These are phyloP conservation scores for Eilema caniola DNA, from an alignment of 2,888 invertebrate species.

Conservation along the genomic window DNA sequence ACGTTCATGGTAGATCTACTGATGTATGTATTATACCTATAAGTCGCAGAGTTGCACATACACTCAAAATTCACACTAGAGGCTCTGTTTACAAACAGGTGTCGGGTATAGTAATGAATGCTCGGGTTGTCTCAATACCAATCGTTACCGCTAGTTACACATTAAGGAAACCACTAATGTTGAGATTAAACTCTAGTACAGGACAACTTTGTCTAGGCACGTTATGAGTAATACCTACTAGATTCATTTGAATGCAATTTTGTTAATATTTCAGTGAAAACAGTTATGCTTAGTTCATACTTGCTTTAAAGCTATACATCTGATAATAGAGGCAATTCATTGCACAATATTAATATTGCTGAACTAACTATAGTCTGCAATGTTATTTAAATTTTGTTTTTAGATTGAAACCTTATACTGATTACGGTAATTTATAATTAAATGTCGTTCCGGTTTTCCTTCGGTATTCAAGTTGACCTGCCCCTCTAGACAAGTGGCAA, in stretches of 20 bases:
- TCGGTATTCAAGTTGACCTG: neutral
- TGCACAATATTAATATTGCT: neutral
- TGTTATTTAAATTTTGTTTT: neutral
- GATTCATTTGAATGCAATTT: constrained; percentile 66
- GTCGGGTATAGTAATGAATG: neutral
- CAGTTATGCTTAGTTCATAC: constrained; percentile 53
- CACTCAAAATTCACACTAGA: neutral
- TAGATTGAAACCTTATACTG: neutral
- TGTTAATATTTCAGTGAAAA: constrained; percentile 74
- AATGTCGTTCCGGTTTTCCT: too few species aligned
- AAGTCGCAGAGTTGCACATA: too few species aligned
- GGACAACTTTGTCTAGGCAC: constrained; percentile 37
- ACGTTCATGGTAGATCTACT: neutral
- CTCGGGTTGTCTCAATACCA: neutral
- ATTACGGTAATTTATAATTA: neutral
- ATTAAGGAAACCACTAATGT: neutral
- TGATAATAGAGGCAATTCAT: neutral
- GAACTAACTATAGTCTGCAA: neutral
- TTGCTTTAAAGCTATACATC: neutral
- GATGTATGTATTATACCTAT: too few species aligned
- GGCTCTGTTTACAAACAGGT: neutral
- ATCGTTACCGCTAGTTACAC: neutral
- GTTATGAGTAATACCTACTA: constrained; percentile 36
- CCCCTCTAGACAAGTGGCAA: too few species aligned
- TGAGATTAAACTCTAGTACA: neutral